Base-by-base conservation (phyloP, 2,113 vertebrate species). In the Regulus satrapa region DNA sequence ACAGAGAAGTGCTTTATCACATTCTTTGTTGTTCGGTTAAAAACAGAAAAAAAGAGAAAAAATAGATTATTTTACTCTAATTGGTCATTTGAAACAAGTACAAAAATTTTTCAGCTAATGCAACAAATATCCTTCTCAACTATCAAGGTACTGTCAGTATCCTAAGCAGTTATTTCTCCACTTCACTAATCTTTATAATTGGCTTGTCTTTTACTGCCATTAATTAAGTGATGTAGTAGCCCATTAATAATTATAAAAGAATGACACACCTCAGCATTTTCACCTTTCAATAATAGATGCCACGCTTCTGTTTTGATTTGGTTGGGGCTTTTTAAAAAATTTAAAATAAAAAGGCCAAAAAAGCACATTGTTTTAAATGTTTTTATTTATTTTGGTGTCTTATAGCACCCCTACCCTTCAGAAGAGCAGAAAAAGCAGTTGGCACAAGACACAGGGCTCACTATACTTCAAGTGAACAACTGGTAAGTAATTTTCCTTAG, bases 341-440 rank as follows among this genome's bases (percentile, higher is more conserved):
- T 85, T 94, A 88, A 96, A 94, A 94, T 88, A 93, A 97, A 96
- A 95, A 45, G 84, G 75, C 64, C 40, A 75, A 85, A 95, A 93
- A 93, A 91, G 48, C 46, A 18, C 91, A 78, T 86, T 93, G 55
- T 94, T 95, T 95, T 84, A 94, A 94, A 92, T 45, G 26, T 77
- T 10, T 95, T 15, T 90, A 25, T 94, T 96, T 97, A 90, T 96
- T 97, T 97, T 97, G 83, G 94, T 96, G 73, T 98, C 92, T 97
- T 97, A 45, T 96, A 99, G 99, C 99, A 99, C 97, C 99, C 99
- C 66, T 99, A 99, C 98, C 99, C 99, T 81, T 99, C 99, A 97
- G 99, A 99, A 98, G 99, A 99, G 98, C 99, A 99, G 99, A 99
- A 99, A 98, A 99, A 99, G 96, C 99, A 99, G 98, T 98, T 99